phyloP scores from a whole-genome alignment of 1,140 invertebrate genomes.

The Penaeus vannamei region DNA sequence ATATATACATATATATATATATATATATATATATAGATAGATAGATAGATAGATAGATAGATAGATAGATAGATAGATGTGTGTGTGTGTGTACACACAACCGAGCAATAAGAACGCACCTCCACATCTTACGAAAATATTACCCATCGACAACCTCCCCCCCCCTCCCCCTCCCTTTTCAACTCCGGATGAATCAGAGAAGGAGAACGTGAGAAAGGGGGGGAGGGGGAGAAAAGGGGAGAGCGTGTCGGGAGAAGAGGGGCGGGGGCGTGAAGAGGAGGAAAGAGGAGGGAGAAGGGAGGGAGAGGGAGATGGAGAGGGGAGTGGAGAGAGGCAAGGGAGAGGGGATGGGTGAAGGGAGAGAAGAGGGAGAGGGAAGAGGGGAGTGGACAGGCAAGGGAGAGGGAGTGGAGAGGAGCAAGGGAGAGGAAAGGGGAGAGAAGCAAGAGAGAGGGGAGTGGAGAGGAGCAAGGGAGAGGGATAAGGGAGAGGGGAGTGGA shows the following conservation, averaged over 20 bases:
- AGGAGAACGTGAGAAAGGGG: neutral
- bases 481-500: conserved; percentile 11
- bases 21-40: conserved; percentile 19
- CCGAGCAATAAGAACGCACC: neutral
- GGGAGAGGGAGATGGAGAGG: neutral
- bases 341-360: neutral
- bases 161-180: conserved; percentile 4
- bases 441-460: neutral
- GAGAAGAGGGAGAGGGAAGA: neutral
- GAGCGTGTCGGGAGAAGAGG: conserved; percentile 2
- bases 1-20: conserved; percentile 4
- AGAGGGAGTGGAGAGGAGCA: neutral
- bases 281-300: neutral
- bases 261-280: no score
- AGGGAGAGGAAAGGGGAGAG: neutral
- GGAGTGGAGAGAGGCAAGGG: neutral
- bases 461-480: neutral
- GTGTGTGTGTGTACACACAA: neutral
- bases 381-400: no score
- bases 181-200: neutral
- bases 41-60: no score
- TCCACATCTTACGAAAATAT: neutral
- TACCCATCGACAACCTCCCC: neutral
- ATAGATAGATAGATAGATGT: neutral
- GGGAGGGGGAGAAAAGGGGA: conserved; percentile 3